These are phyloP conservation scores for Lepidurus apus DNA, from an alignment of 1,140 invertebrate genomes.

Conservation along the genomic window DNA sequence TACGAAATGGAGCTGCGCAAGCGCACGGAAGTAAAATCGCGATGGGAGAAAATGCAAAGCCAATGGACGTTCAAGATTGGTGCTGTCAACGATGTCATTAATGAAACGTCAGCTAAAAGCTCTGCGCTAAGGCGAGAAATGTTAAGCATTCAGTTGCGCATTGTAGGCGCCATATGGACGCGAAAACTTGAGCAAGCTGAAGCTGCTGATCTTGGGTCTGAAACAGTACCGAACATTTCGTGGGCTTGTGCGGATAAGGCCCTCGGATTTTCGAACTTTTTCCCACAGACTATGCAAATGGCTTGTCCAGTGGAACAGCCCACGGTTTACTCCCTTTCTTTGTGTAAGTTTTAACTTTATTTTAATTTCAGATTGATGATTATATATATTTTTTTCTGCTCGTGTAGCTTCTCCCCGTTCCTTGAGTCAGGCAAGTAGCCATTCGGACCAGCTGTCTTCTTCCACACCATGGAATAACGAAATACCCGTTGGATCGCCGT, in stretches of 20 bases:
- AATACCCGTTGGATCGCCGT: too few species aligned
- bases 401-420: too few species aligned
- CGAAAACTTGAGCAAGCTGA: neutral
- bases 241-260: neutral
- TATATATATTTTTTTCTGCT: too few species aligned
- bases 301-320: too few species aligned
- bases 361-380: too few species aligned
- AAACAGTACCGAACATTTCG: neutral
- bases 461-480: too few species aligned
- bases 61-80: neutral
- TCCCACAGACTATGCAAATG: too few species aligned
- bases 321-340: too few species aligned
- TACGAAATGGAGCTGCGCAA: neutral
- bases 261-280: neutral
- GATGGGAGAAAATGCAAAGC: neutral
- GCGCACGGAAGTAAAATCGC: neutral
- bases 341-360: too few species aligned
- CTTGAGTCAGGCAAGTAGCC: too few species aligned
- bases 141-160: neutral
- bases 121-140: neutral
- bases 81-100: neutral
- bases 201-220: neutral
- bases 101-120: neutral
- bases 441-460: too few species aligned
- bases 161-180: neutral